These are phyloP conservation scores for Ctenochaetus hawaiiensis DNA, from an alignment of 2,797 vertebrate species.

Conservation along the genomic window DNA sequence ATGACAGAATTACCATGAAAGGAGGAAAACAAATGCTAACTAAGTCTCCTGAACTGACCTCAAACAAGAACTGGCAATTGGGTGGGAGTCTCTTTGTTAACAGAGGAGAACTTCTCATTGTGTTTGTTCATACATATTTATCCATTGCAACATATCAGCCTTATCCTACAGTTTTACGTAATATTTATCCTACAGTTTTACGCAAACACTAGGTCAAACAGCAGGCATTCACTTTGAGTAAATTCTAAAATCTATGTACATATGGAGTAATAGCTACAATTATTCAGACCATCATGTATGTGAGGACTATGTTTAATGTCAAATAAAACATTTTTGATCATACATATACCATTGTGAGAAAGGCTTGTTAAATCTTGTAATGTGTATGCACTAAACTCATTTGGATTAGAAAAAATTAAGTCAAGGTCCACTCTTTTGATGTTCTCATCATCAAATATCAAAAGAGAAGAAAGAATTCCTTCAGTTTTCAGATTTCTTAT, in stretches of 20 bases:
- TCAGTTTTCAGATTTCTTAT: neutral
- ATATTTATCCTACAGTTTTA: slow-evolving; percentile 18
- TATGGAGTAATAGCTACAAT: neutral
- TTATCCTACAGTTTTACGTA: slow-evolving; percentile 14
- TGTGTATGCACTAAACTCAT: too few species aligned
- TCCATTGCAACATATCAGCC: neutral
- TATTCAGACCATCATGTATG: neutral
- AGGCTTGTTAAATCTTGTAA: neutral
- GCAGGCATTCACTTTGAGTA: neutral
- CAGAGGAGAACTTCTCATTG: slow-evolving; percentile 15
- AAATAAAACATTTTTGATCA: neutral
- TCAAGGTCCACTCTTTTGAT: neutral
- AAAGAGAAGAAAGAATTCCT: neutral
- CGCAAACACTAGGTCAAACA: slow-evolving; percentile 6
- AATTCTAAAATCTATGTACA: neutral
- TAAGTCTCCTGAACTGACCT: slow-evolving; percentile 24
- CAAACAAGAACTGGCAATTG: neutral
- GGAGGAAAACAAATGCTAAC: neutral
- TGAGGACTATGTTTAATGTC: neutral
- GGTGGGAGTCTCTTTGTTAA: slow-evolving; percentile 26
- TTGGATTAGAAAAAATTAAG: neutral
- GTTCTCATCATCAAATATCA: too few species aligned
- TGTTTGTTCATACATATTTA: slow-evolving; percentile 15
- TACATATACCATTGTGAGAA: neutral
- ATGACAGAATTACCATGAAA: neutral